phyloP scores from a whole-genome alignment of 2,113 vertebrate species.

The Athene noctua region DNA sequence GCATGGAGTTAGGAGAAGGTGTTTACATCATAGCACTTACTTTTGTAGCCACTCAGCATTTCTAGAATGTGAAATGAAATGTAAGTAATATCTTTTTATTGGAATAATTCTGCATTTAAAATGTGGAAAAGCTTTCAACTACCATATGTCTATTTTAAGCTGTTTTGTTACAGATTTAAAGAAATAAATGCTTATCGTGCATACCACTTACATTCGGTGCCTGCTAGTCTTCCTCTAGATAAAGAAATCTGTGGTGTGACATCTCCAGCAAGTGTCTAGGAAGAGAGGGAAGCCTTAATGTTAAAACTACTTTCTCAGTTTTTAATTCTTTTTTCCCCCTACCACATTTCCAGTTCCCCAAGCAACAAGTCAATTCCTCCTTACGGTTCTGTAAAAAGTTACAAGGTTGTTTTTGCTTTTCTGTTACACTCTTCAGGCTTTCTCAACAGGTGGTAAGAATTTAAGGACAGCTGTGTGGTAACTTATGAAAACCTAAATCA shows the following conservation, averaged over 20 bases:
- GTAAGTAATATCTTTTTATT: constrained; percentile 17
- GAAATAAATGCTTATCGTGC: background rate
- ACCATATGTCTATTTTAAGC: background rate
- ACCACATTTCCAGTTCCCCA: constrained; percentile 68
- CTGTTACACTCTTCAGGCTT: constrained; percentile 34
- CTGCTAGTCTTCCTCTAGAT: background rate
- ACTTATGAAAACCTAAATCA: background rate
- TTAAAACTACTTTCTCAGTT: constrained; percentile 20
- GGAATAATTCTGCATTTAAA: background rate
- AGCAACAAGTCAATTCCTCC: constrained; percentile 33
- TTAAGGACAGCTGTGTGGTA: background rate
- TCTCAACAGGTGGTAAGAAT: background rate
- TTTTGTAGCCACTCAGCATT: constrained; percentile 29
- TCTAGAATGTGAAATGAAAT: background rate
- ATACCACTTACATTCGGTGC: background rate
- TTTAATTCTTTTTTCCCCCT: constrained; percentile 53
- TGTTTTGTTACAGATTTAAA: background rate
- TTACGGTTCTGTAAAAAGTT: constrained; percentile 50
- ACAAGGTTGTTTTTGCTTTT: background rate
- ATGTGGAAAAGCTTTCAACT: background rate
- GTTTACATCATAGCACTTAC: background rate
- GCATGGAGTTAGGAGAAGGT: background rate
- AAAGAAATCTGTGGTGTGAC: background rate
- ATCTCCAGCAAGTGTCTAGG: background rate
- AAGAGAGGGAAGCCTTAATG: constrained; percentile 53